phyloP scores from a whole-genome alignment of 1,140 invertebrate genomes.

The Pseudomyrmex dendroicus region DNA sequence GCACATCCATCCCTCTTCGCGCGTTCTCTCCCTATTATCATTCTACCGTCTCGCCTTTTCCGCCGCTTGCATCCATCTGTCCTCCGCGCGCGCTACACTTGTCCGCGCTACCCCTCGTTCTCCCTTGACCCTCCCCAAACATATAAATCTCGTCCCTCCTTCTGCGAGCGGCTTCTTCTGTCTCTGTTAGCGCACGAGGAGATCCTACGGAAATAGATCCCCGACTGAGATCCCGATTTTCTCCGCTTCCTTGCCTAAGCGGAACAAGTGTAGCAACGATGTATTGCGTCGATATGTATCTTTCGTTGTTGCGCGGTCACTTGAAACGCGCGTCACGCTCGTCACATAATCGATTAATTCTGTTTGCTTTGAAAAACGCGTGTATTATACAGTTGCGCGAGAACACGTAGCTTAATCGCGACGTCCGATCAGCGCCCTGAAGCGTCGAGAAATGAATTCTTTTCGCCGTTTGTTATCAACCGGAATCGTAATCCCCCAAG shows the following conservation, averaged over 20 bases:
- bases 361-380: not conserved
- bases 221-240: constrained; percentile 55
- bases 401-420: too few relatives aligned
- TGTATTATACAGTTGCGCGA: too few relatives aligned
- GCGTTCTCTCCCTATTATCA: not conserved
- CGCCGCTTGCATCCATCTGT: constrained; percentile 74
- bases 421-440: too few relatives aligned
- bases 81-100: constrained; percentile 76
- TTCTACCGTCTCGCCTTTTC: not conserved
- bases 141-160: constrained; percentile 76
- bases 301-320: not conserved
- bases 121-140: constrained; percentile 81
- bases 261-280: constrained; percentile 63
- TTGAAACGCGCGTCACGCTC: not conserved
- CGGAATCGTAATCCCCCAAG: not conserved
- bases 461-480: constrained; percentile 14
- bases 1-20: constrained; percentile 30
- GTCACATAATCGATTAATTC: not conserved
- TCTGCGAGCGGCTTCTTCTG: constrained; percentile 40
- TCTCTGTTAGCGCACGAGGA: constrained; percentile 46
- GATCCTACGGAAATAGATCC: constrained; percentile 71
- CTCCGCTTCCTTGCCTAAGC: constrained; percentile 49
- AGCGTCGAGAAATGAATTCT: too few relatives aligned
- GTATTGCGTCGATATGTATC: constrained; percentile 21
- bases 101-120: constrained; percentile 75